phyloP scores from a whole-genome alignment of 2,113 vertebrate species.

The Lasiurus borealis region DNA sequence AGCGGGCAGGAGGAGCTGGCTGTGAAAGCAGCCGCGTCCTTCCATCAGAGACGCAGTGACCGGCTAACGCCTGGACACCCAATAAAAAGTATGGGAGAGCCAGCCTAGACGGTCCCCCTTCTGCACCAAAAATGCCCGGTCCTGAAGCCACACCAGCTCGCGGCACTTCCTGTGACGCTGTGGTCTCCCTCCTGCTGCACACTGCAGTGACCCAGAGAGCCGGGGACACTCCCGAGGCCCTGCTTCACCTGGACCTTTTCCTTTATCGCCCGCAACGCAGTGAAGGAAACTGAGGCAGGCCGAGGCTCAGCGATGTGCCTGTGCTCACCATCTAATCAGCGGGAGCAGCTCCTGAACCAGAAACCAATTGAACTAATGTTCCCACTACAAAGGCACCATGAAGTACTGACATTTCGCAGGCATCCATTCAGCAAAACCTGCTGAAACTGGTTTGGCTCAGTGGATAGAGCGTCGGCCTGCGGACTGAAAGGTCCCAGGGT shows the following conservation, averaged over 20 bases:
- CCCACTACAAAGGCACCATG: background rate
- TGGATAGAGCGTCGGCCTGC: too few species aligned
- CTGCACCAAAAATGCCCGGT: background rate
- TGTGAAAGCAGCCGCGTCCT: conserved; percentile 50
- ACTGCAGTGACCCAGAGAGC: background rate
- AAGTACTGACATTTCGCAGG: background rate
- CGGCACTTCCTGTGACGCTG: background rate
- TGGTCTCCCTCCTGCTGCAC: background rate
- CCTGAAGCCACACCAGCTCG: background rate
- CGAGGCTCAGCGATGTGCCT: background rate
- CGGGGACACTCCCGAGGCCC: background rate
- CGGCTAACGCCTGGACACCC: conserved; percentile 6
- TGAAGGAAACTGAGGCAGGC: conserved; percentile 16
- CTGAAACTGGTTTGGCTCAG: background rate
- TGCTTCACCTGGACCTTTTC: background rate
- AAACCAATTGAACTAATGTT: background rate
- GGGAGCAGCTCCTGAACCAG: background rate
- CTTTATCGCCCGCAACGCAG: background rate
- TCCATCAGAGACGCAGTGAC: conserved; percentile 53
- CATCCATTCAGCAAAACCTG: background rate
- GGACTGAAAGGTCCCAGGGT: too few species aligned
- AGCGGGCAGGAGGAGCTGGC: conserved; percentile 73
- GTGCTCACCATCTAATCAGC: background rate
- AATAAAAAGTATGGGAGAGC: background rate
- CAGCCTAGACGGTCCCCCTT: background rate